A percentile compares a stretch with the other conserved stretches of the same genome.
These are phyloP conservation scores for Plagodis pulveraria DNA, from an alignment of 2,888 invertebrate genomes.

Conservation along the genomic window DNA sequence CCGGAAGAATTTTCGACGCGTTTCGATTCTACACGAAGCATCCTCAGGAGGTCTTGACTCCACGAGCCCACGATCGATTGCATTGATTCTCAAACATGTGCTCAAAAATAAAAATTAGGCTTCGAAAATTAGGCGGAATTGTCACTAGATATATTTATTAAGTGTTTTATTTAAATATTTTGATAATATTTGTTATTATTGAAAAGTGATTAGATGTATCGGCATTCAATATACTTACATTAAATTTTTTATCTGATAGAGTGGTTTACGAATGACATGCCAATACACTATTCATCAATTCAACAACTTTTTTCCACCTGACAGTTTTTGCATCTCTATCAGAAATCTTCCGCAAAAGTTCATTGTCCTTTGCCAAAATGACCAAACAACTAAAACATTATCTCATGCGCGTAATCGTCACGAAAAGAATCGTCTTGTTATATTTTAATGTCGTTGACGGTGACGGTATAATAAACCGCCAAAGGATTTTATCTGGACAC, in stretches of 20 bases:
- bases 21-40: too few relatives aligned
- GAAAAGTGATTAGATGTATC: too few relatives aligned
- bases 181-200: too few relatives aligned
- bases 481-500: slow-evolving; percentile 49
- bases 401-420: slow-evolving; percentile 45
- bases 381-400: slow-evolving; percentile 29
- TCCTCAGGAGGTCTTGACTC: too few relatives aligned
- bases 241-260: too few relatives aligned
- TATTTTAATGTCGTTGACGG: slow-evolving; percentile 33
- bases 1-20: too few relatives aligned
- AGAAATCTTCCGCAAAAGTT: slow-evolving; percentile 44
- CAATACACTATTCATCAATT: not conserved
- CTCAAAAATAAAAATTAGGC: too few relatives aligned
- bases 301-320: not conserved
- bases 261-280: not conserved
- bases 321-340: slow-evolving; percentile 13
- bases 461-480: slow-evolving; percentile 38
- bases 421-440: slow-evolving; percentile 34
- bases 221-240: not conserved
- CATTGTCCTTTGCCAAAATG: slow-evolving; percentile 31
- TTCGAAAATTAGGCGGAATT: too few relatives aligned
- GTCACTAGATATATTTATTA: too few relatives aligned
- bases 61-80: too few relatives aligned
- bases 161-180: too few relatives aligned
- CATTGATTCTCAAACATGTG: too few relatives aligned